These are phyloP conservation scores for Catamblyrhynchus diadema DNA, from an alignment of 2,797 vertebrate genomes.

Conservation along the genomic window DNA sequence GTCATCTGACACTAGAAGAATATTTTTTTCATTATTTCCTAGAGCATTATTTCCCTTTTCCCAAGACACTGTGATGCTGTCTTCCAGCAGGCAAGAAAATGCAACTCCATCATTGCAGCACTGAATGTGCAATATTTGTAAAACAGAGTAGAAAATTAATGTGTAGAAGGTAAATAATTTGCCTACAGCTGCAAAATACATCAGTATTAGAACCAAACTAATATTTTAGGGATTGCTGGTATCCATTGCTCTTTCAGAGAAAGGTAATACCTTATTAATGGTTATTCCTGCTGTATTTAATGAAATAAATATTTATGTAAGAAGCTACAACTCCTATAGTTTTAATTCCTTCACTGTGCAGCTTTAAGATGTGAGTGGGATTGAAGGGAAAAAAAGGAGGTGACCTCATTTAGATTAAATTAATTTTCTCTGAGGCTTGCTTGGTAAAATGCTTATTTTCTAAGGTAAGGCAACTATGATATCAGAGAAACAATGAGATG, in stretches of 20 bases:
- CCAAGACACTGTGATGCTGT: neutral
- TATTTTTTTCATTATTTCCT: neutral
- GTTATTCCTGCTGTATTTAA: constrained; percentile 6
- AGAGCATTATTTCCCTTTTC: neutral
- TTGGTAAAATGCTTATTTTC: neutral
- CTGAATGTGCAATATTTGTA: neutral
- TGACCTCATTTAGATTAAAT: neutral
- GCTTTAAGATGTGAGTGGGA: neutral
- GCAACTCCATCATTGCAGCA: neutral
- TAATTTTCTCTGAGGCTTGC: neutral
- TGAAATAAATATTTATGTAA: neutral
- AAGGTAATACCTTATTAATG: neutral
- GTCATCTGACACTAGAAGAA: neutral
- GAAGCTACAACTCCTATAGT: neutral
- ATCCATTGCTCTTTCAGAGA: neutral
- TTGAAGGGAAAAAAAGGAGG: neutral
- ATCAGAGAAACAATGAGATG: neutral
- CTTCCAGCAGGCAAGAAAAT: neutral
- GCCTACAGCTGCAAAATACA: neutral
- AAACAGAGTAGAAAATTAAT: neutral
- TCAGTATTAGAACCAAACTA: neutral
- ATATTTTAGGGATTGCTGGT: neutral
- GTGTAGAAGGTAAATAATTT: neutral
- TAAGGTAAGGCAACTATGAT: neutral
- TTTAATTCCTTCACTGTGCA: neutral